Evolutionary conservation across 2,113 vertebrate genomes (phyloP).

Genomic region (Periophthalmus modestus): DNA sequence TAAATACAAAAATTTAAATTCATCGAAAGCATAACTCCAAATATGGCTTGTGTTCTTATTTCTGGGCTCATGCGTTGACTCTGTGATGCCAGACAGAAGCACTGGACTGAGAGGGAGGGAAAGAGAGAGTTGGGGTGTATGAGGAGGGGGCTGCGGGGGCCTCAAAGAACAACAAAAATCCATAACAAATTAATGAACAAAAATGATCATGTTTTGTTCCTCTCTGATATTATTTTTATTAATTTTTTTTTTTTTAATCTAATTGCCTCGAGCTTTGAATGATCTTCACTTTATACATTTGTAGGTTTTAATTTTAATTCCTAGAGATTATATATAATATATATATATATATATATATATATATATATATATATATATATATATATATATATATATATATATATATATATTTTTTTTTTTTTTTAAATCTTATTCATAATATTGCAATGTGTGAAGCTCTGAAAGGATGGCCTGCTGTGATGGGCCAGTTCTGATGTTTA

Average conservation of each 20-base stretch:
- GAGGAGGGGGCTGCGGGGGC: constrained; percentile 26
- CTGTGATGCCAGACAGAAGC: constrained; percentile 20
- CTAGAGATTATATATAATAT: too few species aligned
- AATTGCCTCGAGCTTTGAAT: not conserved
- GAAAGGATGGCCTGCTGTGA: too few species aligned
- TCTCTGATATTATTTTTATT: not conserved
- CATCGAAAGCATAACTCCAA: not conserved
- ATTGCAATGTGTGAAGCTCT: too few species aligned
- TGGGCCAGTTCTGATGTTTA: too few species aligned
- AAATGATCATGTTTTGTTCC: not conserved
- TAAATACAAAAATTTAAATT: not conserved
- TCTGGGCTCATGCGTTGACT: constrained; percentile 5
- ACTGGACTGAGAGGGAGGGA: constrained; percentile 48
- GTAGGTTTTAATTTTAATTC: too few species aligned
- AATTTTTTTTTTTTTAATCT: not conserved
- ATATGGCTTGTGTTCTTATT: not conserved
- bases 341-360: too few species aligned
- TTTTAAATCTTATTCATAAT: too few species aligned
- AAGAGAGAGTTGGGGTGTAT: constrained; percentile 24
- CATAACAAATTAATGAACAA: not conserved
- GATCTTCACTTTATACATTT: not conserved
- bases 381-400: too few species aligned
- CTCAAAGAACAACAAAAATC: constrained; percentile 7
- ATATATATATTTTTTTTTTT: too few species aligned
- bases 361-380: too few species aligned